Conservation (phyloP, 2,797 vertebrate species). For the Myotis findleyi region DNA sequence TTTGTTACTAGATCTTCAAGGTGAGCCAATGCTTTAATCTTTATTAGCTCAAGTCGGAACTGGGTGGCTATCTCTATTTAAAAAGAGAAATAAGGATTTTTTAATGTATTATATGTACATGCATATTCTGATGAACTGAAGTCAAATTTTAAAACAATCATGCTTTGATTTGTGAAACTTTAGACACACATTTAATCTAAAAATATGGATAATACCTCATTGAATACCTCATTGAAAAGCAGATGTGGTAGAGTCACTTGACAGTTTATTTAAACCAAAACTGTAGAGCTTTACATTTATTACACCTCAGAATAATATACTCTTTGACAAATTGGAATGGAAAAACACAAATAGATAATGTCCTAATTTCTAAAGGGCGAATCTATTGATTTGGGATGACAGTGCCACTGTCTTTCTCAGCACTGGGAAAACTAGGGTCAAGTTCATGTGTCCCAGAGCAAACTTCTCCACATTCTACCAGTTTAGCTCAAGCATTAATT, state of each 20-base stretch:
- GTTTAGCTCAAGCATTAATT: neutral
- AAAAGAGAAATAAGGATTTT: slow-evolving; percentile 58
- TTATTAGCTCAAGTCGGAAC: slow-evolving; percentile 90
- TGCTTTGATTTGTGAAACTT: neutral
- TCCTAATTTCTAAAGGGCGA: neutral
- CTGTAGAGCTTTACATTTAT: neutral
- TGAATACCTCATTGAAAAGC: neutral
- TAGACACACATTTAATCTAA: neutral
- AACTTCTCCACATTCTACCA: neutral
- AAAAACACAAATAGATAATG: neutral
- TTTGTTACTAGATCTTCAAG: slow-evolving; percentile 87
- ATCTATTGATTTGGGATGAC: neutral
- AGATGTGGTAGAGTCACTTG: neutral
- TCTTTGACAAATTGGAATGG: neutral
- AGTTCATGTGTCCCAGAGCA: neutral
- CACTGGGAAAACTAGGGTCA: neutral
- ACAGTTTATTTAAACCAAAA: slow-evolving; percentile 27
- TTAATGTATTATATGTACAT: neutral
- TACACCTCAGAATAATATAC: neutral
- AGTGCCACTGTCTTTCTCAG: neutral
- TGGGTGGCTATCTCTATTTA: slow-evolving; percentile 88
- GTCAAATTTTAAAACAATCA: neutral
- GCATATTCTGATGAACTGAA: neutral
- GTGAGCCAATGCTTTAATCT: slow-evolving; percentile 88
- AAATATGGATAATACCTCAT: neutral